Percentiles rank a stretch among this genome's conserved stretches.
Conservation (phyloP, 2,888 invertebrate species). For the Eilema griseolum region DNA sequence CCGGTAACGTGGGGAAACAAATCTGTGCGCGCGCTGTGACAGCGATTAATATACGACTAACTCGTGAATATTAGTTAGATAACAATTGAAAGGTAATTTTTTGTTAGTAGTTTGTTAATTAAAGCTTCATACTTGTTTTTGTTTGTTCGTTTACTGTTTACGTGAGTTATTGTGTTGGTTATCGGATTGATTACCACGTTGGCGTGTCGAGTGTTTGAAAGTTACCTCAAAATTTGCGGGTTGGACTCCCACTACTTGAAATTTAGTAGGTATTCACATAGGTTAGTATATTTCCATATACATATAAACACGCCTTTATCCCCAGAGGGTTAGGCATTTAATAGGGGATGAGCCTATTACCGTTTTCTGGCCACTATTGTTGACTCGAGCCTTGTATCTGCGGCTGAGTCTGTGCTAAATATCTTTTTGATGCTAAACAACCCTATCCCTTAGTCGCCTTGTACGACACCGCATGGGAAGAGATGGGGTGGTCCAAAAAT, state of each 20-base stretch:
- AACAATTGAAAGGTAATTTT: constrained; percentile 7
- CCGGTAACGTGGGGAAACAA: constrained; percentile 39
- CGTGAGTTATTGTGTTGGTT: not conserved
- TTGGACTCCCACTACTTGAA: not conserved
- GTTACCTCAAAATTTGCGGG: not conserved
- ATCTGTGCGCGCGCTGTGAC: constrained; percentile 34
- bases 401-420: too few species aligned
- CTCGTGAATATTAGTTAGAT: constrained; percentile 18
- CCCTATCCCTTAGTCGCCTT: too few species aligned
- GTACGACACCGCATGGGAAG: too few species aligned
- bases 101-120: not conserved
- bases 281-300: not conserved
- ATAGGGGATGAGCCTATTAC: too few species aligned
- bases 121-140: not conserved
- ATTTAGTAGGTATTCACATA: not conserved
- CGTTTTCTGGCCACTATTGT: too few species aligned
- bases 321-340: too few species aligned
- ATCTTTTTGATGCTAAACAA: too few species aligned
- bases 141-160: not conserved
- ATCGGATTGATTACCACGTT: not conserved
- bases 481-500: too few species aligned
- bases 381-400: too few species aligned
- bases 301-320: too few species aligned
- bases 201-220: not conserved
- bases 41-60: constrained; percentile 28